Conservation (phyloP, 1,140 invertebrate genomes). For the Lethrus apterus region DNA sequence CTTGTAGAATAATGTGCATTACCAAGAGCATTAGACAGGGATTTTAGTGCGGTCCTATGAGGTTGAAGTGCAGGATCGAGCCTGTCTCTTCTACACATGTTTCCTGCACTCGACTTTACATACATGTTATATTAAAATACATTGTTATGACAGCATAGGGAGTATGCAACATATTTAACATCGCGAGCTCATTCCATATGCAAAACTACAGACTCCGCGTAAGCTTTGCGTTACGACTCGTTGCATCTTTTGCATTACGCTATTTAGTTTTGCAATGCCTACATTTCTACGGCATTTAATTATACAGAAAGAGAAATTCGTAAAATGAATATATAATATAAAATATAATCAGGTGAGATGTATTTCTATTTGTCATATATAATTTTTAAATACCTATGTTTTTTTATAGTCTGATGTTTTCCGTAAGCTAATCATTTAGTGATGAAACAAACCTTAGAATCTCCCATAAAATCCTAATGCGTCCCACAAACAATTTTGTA, state of each 20-base stretch:
- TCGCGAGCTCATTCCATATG: conserved; percentile 26
- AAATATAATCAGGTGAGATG: too few species aligned
- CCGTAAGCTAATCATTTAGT: too few species aligned
- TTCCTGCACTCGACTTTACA: conserved; percentile 22
- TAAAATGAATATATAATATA: too few species aligned
- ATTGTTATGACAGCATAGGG: conserved; percentile 31
- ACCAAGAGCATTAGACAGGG: conserved; percentile 16
- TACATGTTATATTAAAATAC: conserved; percentile 32
- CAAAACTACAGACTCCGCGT: conserved; percentile 17
- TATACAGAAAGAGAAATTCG: conserved; percentile 5
- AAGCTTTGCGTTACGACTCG: conserved; percentile 6
- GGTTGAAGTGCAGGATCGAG: conserved; percentile 12
- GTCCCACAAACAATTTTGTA: too few species aligned
- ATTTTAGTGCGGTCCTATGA: conserved; percentile 18
- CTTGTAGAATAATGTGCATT: too few species aligned
- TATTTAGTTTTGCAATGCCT: conserved; percentile 1
- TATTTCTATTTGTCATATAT: too few species aligned
- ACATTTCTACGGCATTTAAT: conserved; percentile 4
- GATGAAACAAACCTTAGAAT: too few species aligned
- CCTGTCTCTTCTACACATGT: conserved; percentile 20
- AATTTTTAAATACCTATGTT: too few species aligned
- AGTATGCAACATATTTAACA: conserved; percentile 31
- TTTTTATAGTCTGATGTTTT: too few species aligned
- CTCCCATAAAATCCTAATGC: too few species aligned
- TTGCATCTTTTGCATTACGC: conserved; percentile 8